A percentile compares a stretch with the other conserved stretches of the same genome.
Evolutionary conservation across 1,140 invertebrate species (phyloP).

Genomic region (Drepana arcuata): DNA sequence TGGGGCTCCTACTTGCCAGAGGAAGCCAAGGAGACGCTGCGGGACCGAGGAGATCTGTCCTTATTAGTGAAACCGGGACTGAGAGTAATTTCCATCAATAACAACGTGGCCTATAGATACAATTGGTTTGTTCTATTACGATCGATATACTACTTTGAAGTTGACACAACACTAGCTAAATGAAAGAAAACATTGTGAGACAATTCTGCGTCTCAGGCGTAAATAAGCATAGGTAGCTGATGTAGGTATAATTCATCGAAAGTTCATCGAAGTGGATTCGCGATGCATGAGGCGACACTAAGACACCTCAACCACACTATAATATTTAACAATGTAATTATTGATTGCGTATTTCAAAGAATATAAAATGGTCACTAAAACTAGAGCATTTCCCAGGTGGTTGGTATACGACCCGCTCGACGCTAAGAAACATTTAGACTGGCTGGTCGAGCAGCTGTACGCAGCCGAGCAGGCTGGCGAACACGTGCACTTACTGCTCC

Average conservation of each 20-base stretch:
- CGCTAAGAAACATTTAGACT: slow-evolving; percentile 81
- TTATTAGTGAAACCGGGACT: slow-evolving; percentile 75
- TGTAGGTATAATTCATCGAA: too few relatives aligned
- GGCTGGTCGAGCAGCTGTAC: slow-evolving; percentile 80
- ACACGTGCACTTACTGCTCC: slow-evolving; percentile 87
- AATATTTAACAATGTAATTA: too few relatives aligned
- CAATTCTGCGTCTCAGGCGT: too few relatives aligned
- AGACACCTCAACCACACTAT: too few relatives aligned
- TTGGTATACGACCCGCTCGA: slow-evolving; percentile 74
- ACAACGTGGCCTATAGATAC: slow-evolving; percentile 79
- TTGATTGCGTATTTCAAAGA: too few relatives aligned
- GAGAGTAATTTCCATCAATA: slow-evolving; percentile 82
- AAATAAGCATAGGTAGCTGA: too few relatives aligned
- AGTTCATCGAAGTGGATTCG: too few relatives aligned
- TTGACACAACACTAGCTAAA: too few relatives aligned
- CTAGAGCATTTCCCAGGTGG: slow-evolving; percentile 77
- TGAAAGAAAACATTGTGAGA: too few relatives aligned
- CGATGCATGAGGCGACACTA: too few relatives aligned
- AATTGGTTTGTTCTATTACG: slow-evolving; percentile 84
- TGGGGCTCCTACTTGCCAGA: slow-evolving; percentile 79
- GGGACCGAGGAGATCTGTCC: slow-evolving; percentile 81
- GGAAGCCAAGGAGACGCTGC: slow-evolving; percentile 74
- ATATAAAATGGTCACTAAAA: too few relatives aligned
- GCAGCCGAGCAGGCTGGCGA: slow-evolving; percentile 80
- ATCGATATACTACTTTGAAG: too few relatives aligned